Percentiles rank a stretch among this genome's conserved stretches.
Evolutionary conservation across 2,888 invertebrate genomes (phyloP).

Genomic region (Agriopis marginaria): DNA sequence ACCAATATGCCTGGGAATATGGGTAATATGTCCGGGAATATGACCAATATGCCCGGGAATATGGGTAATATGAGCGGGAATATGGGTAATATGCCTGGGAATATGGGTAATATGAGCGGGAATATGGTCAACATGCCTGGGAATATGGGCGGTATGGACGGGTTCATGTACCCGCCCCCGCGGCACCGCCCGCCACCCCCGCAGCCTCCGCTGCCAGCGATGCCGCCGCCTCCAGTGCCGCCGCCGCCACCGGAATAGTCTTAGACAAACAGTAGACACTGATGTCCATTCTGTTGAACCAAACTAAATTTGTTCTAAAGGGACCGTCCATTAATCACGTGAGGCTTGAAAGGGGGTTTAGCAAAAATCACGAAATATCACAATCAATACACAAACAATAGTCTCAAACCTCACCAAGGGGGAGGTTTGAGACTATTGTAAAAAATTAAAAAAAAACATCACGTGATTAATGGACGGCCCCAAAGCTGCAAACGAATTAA

Average conservation of each 20-base stretch:
- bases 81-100: conserved; percentile 53
- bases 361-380: no score
- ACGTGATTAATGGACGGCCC: no score
- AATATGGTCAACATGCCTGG: conserved; percentile 60
- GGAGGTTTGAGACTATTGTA: no score
- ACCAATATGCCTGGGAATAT: background rate
- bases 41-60: conserved; percentile 47
- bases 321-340: no score
- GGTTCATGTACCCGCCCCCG: conserved; percentile 46
- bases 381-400: no score
- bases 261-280: background rate
- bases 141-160: conserved; percentile 20
- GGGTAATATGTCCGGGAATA: conserved; percentile 40
- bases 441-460: no score
- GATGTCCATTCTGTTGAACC: no score
- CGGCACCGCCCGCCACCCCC: conserved; percentile 43
- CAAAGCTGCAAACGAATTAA: no score
- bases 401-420: no score
- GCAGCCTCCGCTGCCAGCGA: conserved; percentile 84
- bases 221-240: conserved; percentile 87
- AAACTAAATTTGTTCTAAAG: no score
- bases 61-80: conserved; percentile 46
- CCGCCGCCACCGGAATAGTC: conserved; percentile 84
- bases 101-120: conserved; percentile 1
- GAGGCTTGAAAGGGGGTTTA: no score